Base-by-base conservation (phyloP, 1,140 invertebrate species). In the Zeugodacus cucurbitae region DNA sequence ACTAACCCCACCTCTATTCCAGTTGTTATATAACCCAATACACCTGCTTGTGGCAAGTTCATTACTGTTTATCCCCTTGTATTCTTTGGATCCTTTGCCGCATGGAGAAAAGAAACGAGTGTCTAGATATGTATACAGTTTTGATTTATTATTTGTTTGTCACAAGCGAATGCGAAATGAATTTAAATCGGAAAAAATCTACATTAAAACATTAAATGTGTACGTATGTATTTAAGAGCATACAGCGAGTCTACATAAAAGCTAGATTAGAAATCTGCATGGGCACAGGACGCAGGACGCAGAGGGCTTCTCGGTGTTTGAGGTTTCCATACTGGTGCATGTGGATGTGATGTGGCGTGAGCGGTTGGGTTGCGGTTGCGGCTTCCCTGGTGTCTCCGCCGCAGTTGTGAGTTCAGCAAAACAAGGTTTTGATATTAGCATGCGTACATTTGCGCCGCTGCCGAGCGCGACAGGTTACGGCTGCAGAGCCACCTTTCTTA, bases 401-500 rank as follows among this genome's bases (percentile, higher is more conserved):
- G 37, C 20, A 74, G 20, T 82, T 82, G 74, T 82, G 41, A 48
- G 74, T 82, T 82, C 14, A 82, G 41, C 74, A 41, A n/a, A 82
- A 82, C 37, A 82, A 48, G 74, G 41, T 48, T 48, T 82, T 82
- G 37, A 82, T 82, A 82, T 82, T 82, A 82, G 74, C 74, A 82
- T 78, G n/a, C 37, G 17, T 78, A 20, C 29, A 70, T 62, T 62
- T 62, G 59, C 22, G 22, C 7, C 20, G 74, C 41, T 0, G n/a
- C 8, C n/a, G 74, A 7, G 41, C 26, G 74, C 44, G 41, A 41
- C 74, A 82, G 34, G 74, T 82, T 82, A 82, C n/a, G 74, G 74
- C 44, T 82, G 74, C 44, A 91, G 87, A 87, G 92, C 34, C 37
- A 91, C 89, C 70, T 91, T 91, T 89, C 92, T 91, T 88, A 93